Conservation (phyloP, 2,888 invertebrate species). For the Oligia strigilis region DNA sequence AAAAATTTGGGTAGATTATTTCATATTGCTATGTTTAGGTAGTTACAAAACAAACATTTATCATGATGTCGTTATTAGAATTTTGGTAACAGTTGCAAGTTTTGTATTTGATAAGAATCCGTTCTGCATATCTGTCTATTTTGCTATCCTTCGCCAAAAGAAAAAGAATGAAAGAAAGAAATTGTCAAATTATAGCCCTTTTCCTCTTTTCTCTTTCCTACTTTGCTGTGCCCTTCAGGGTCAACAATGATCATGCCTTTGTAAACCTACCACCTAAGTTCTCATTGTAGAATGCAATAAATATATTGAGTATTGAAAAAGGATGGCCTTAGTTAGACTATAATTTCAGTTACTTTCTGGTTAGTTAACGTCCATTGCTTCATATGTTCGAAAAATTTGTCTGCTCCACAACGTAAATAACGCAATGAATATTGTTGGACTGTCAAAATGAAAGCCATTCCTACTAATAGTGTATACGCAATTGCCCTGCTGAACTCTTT, state of each 20-base stretch:
- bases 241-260: background rate
- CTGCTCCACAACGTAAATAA: too few species aligned
- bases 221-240: background rate
- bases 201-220: background rate
- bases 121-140: background rate
- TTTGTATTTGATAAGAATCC: constrained; percentile 7
- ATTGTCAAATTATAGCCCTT: background rate
- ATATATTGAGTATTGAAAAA: background rate
- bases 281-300: background rate
- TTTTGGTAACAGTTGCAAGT: background rate
- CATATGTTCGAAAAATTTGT: too few species aligned
- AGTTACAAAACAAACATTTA: background rate
- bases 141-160: background rate
- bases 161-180: background rate
- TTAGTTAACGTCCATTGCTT: too few species aligned
- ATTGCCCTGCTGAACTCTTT: background rate
- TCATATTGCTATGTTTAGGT: background rate
- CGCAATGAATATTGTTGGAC: too few species aligned
- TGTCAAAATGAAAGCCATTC: too few species aligned
- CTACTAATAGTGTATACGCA: too few species aligned
- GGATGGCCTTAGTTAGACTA: background rate
- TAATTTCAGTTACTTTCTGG: background rate
- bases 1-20: constrained; percentile 14
- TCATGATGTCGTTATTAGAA: background rate
- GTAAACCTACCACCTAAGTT: background rate